These are phyloP conservation scores for Tetragonula carbonaria DNA, from an alignment of 2,888 invertebrate genomes.

Conservation along the genomic window DNA sequence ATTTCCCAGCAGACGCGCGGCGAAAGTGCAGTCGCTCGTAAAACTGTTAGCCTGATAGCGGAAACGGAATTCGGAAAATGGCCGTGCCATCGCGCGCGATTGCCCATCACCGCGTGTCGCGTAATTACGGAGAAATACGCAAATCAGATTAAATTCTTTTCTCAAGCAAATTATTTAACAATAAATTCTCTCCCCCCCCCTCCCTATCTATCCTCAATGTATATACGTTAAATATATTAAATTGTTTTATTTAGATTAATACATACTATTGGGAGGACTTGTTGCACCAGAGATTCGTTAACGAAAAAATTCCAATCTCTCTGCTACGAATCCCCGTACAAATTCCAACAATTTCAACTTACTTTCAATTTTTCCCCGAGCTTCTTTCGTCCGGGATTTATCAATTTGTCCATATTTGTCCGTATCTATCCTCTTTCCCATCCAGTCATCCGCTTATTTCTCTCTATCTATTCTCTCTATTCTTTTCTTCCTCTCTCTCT, in stretches of 20 bases:
- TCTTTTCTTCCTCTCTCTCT: neutral
- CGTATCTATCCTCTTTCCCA: neutral
- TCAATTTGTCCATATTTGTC: conserved; percentile 31
- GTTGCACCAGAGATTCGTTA: no score
- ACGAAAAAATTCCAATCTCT: no score
- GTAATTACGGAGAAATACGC: neutral
- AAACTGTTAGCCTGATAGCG: conserved; percentile 30
- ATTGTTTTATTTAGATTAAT: no score
- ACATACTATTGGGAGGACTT: no score
- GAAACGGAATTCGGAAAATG: conserved; percentile 9
- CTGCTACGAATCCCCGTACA: neutral
- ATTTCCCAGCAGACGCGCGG: conserved; percentile 44
- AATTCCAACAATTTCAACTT: neutral
- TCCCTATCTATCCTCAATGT: no score
- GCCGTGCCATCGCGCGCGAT: neutral
- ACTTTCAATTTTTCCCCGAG: neutral
- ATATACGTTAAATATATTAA: no score
- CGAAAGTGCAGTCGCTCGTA: conserved; percentile 31
- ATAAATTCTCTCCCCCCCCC: no score
- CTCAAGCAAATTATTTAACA: no score
- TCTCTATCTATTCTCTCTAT: neutral
- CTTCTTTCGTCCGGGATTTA: conserved; percentile 1
- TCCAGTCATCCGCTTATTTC: conserved; percentile 18
- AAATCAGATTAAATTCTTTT: neutral
- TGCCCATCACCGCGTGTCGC: neutral